Base-by-base conservation (phyloP, 2,888 invertebrate species). In the Erannis defoliaria region DNA sequence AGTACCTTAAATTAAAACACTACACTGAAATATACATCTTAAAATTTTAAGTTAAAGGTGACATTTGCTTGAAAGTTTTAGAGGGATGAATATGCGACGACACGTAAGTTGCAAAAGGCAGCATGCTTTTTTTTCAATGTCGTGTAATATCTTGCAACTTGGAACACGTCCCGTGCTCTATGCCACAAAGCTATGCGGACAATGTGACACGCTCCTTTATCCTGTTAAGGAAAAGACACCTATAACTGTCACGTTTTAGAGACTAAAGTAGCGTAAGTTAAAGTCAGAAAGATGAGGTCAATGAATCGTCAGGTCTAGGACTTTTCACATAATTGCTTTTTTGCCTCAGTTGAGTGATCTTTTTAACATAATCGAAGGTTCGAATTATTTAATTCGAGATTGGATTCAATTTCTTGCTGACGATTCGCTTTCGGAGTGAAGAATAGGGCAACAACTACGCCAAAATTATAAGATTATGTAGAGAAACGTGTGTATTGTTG, bases 131-230 rank as follows among this genome's bases (percentile, higher is more conserved):
- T 78, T 78, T 78, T 76, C 72, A 61, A 77, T 76, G 73, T 75
- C 73, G 64, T 75, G 70, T 81, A 81, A 78, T 81, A 78, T 78
- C 81, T 80, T 71, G 69, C 78, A 76, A 84, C 85, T 84, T 82
- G 59, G 64, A 65, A 66, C 65, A 54, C 50, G 84, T 84, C 79
- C 72, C 72, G 86, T 87, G 85, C 82, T 72, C 81, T 87, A 56
- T 62, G 62, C 56, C 62, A 62, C 62, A 62, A 56, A 56, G 51
- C 56, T 48, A 86, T 86, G 85, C 82, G 74, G 75, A 71, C 73
- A 74, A 71, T 75, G 73, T 73, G 74, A 77, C 77, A 62, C 46
- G 46, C 55, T 53, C 21, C 14, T 16, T 26, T 9, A 10, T 10
- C 8, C 10, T 2, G 26, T 9, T 55, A 49, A 42, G 37, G 21